A percentile compares a stretch with the other conserved stretches of the same genome.
Evolutionary conservation across 1,140 invertebrate genomes (phyloP).

Genomic region (Heliothis subflexa): DNA sequence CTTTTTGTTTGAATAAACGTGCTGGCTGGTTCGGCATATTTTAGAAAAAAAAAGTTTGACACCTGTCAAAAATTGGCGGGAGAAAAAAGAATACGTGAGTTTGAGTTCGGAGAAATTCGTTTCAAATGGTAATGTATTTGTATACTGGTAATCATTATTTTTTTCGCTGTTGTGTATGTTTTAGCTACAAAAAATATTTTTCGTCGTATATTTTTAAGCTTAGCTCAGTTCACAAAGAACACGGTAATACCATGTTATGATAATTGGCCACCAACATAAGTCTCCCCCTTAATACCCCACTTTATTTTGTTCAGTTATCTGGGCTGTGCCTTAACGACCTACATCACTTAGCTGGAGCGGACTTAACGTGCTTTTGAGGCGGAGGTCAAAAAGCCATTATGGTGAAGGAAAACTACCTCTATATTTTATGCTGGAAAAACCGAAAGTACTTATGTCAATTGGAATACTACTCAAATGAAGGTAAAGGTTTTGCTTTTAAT

Average conservation of each 20-base stretch:
- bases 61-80: too few relatives aligned
- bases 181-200: not conserved
- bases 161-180: too few relatives aligned
- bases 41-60: too few relatives aligned
- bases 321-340: conserved; percentile 36
- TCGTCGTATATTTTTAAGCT: not conserved
- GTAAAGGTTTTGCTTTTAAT: too few relatives aligned
- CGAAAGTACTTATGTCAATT: not conserved
- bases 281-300: conserved; percentile 10
- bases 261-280: conserved; percentile 11
- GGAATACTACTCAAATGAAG: not conserved
- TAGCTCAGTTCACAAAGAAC: not conserved
- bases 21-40: not conserved
- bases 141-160: too few relatives aligned
- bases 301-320: conserved; percentile 40
- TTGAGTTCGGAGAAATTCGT: too few relatives aligned
- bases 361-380: conserved; percentile 35
- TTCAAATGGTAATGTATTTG: too few relatives aligned
- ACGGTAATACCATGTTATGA: conserved; percentile 22
- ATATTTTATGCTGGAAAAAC: conserved; percentile 9
- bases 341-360: conserved; percentile 35
- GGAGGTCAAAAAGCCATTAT: conserved; percentile 32
- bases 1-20: not conserved
- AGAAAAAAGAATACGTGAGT: too few relatives aligned
- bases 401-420: not conserved